These are phyloP conservation scores for Drosophila stalkeri DNA, from an alignment of 2,888 invertebrate species.

Conservation along the genomic window DNA sequence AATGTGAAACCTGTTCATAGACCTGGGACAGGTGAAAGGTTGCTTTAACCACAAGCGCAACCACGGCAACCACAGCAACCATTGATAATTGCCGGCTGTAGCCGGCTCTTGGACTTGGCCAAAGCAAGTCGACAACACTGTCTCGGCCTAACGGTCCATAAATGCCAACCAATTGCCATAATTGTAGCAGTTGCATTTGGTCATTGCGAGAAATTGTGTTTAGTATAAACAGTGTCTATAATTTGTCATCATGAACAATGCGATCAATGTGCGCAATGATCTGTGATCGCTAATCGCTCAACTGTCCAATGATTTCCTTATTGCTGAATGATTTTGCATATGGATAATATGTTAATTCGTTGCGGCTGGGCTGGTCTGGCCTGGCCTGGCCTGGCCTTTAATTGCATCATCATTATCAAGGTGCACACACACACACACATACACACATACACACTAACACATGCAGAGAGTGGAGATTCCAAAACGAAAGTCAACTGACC, in stretches of 20 bases:
- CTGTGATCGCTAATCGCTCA: conserved; percentile 21
- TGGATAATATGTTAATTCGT: conserved; percentile 20
- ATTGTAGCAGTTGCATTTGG: conserved; percentile 67
- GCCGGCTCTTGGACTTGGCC: conserved; percentile 47
- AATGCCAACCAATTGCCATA: conserved; percentile 70
- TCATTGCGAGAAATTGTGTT: conserved; percentile 70
- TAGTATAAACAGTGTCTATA: conserved; percentile 32
- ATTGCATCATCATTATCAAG: conserved; percentile 64
- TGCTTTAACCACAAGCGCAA: conserved; percentile 18
- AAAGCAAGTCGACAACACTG: conserved; percentile 49
- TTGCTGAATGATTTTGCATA: conserved; percentile 63
- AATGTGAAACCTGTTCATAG: conserved; percentile 39
- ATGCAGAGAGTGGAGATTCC: conserved; percentile 14
- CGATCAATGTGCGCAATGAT: conserved; percentile 23
- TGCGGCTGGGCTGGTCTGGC: conserved; percentile 38
- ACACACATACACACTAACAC: conserved; percentile 5
- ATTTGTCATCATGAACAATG: conserved; percentile 33
- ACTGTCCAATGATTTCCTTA: conserved; percentile 65
- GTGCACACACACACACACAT: conserved; percentile 7
- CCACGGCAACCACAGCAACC: not conserved
- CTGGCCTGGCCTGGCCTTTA: conserved; percentile 22
- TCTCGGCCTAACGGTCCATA: conserved; percentile 61
- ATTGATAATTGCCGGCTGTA: conserved; percentile 32
- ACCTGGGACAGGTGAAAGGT: conserved; percentile 50
- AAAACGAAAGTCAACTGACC: conserved; percentile 76